Conservation (phyloP, 2,113 vertebrate genomes). For the human (Homo sapiens) region DNA sequence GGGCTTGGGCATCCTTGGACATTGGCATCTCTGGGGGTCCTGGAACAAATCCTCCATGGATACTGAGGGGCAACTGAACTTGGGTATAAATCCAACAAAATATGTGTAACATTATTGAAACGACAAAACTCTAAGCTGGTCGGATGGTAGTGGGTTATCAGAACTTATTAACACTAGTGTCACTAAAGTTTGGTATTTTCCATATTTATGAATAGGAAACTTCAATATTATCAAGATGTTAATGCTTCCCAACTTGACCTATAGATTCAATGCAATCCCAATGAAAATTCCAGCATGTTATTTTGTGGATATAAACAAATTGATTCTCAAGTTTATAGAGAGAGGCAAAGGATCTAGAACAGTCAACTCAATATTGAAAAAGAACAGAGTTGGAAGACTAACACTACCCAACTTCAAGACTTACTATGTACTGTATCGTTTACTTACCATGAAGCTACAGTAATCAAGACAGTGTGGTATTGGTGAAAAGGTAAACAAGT, state of each 20-base stretch:
- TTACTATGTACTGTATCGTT: not conserved
- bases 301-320: not conserved
- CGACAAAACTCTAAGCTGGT: not conserved
- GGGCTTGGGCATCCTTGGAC: not conserved
- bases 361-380: not conserved
- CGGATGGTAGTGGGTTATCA: not conserved
- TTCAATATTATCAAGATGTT: not conserved
- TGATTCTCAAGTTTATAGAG: not conserved
- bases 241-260: not conserved
- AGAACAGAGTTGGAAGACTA: not conserved
- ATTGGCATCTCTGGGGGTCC: not conserved
- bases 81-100: not conserved
- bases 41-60: not conserved
- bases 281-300: not conserved
- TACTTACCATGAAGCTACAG: not conserved
- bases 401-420: not conserved
- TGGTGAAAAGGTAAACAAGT: not conserved
- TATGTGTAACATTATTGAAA: not conserved
- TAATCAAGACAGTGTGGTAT: not conserved
- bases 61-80: not conserved
- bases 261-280: not conserved
- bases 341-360: not conserved
- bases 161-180: not conserved
- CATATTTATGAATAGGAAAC: not conserved
- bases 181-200: not conserved